Evolutionary conservation across 2,888 invertebrate species (phyloP), one percentile per base, ranked within the genome.

Genomic region (Frankliniella intonsa): DNA sequence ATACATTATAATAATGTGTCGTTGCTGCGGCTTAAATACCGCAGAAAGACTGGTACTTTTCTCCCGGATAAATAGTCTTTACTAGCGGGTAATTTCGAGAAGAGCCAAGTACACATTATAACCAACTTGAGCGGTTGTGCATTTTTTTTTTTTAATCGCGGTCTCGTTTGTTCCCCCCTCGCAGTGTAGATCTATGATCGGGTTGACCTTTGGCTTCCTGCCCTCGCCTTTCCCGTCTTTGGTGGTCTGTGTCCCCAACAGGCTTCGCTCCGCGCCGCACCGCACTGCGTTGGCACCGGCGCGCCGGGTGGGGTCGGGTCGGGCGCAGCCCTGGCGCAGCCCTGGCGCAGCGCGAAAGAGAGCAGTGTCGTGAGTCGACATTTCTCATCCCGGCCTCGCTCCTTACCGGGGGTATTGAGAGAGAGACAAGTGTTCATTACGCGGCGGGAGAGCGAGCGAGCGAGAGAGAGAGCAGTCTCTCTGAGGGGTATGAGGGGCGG

Each of bases 291-390:
- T 62, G 62, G 19, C 62, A 62, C n/a, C 62, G 11, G 0, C 62
- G 14, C 17, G 12, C 14, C 55, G 62, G 19, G 7, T 17, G 7
- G 14, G 55, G 14, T 55, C 17, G 9, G 55, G 17, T 1, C 12
- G 55, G 55, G 55, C 12, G 17, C 55, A 55, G 55, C 55, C 14
- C 14, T 14, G 12, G 55, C 55, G n/a, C n/a, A n/a, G n/a, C n/a
- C n/a, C n/a, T n/a, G 62, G 19, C 7, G 62, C 62, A 9, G 69
- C 12, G 22, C 69, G 69, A 25, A 25, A n/a, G 69, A 25, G 22
- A 22, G n/a, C 25, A 22, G 19, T n/a, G 69, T 76, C 69, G 69
- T 76, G 69, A 76, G 69, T 76, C 69, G 69, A 76, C 69, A 76
- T 76, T 76, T 76, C 69, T 76, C 69, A 76, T 76, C 69, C 25